Percentiles rank a stretch among this genome's conserved stretches.
Conservation (phyloP, 2,888 invertebrate species). For the Drosophila neonasuta region DNA sequence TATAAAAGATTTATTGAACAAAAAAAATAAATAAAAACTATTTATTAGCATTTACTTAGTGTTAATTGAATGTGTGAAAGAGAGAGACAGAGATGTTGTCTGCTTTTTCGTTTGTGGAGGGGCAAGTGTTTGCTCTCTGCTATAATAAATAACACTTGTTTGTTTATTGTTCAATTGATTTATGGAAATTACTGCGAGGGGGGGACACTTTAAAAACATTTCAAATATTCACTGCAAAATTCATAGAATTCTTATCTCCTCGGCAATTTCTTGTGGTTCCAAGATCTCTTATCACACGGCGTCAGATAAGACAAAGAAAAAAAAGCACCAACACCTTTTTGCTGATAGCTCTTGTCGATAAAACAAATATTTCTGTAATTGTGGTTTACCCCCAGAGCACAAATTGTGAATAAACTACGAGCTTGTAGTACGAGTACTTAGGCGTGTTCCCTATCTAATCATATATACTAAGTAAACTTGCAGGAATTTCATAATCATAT, state of each 20-base stretch:
- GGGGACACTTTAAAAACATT: slow-evolving; percentile 5
- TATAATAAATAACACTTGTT: slow-evolving; percentile 53
- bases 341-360: slow-evolving; percentile 50
- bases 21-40: slow-evolving; percentile 21
- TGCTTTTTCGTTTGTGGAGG: slow-evolving; percentile 27
- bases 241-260: slow-evolving; percentile 20
- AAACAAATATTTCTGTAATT: slow-evolving; percentile 58
- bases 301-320: slow-evolving; percentile 42
- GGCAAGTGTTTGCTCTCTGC: slow-evolving; percentile 31
- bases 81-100: slow-evolving; percentile 43
- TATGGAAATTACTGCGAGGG: slow-evolving; percentile 23
- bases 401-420: slow-evolving; percentile 3
- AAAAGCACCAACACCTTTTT: not conserved
- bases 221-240: slow-evolving; percentile 7
- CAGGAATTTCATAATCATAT: slow-evolving; percentile 49
- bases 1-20: slow-evolving; percentile 19
- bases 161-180: slow-evolving; percentile 45
- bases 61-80: not conserved
- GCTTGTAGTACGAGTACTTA: slow-evolving; percentile 19
- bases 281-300: slow-evolving; percentile 26
- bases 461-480: slow-evolving; percentile 13
- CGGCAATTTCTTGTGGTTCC: slow-evolving; percentile 24
- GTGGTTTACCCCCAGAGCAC: slow-evolving; percentile 20
- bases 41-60: slow-evolving; percentile 43
- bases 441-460: slow-evolving; percentile 59